Evolutionary conservation across 2,113 vertebrate genomes (phyloP), one percentile per base, ranked within the genome.

Genomic region (Sinocyclocheilus rhinocerous): DNA sequence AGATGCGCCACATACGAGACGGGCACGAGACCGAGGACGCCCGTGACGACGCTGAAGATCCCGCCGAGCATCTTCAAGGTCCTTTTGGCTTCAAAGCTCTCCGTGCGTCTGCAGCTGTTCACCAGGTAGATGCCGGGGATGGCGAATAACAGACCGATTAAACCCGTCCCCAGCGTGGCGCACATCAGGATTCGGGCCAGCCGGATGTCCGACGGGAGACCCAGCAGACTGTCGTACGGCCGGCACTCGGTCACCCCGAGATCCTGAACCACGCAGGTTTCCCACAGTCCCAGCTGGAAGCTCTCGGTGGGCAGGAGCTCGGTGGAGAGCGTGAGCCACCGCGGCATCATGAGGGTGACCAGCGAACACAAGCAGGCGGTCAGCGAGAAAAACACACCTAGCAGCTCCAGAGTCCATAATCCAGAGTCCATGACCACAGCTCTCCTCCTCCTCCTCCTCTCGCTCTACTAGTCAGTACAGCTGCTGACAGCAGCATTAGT

Each of bases 201-300:
- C 4, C 86, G 84, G 15, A 90, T 89, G 70, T 93, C 89, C 29
- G 84, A 6, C 4, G 88, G 88, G 39, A 91, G 86, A 69, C 84
- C 84, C 24, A 90, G 15, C 4, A 87, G 84, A 20, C 84, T 91
- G 11, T 76, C 9, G 16, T 84, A 91, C 1, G 79, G 89, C 67
- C 90, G 75, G 84, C 87, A 90, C 8, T 94, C 33, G 1, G 1
- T 13, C 0, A 86, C 83, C 11, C 92, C 65, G 33, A 88, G 0
- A 0, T 93, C 93, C 83, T 92, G 91, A 83, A 90, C 79, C 80
- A 72, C 85, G 42, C 33, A 92, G 0, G 76, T 90, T 52, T 89
- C 88, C 93, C 92, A 93, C 12, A 93, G 83, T 3, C 93, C 92
- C 55, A 91, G 76, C 24, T 84, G 77, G 61, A 88, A 92, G 61